A percentile compares a stretch with the other conserved stretches of the same genome.
Conservation (phyloP, 2,888 invertebrate genomes). For the Trissolcus brochymenae region DNA sequence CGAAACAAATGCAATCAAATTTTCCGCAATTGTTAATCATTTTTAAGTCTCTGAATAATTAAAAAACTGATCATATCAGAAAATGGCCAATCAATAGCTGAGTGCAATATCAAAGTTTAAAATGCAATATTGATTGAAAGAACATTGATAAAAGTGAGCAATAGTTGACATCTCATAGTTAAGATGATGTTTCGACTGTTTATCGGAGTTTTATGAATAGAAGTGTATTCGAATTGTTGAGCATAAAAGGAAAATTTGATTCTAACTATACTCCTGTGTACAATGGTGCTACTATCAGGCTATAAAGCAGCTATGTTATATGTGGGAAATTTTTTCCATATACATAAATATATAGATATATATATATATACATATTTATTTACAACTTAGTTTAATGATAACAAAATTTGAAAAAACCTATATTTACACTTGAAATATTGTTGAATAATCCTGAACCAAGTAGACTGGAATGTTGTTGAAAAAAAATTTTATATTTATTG, state of each 20-base stretch:
- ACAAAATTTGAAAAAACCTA: constrained; percentile 23
- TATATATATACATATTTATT: constrained; percentile 44
- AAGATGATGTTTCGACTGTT: constrained; percentile 24
- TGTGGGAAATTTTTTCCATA: constrained; percentile 48
- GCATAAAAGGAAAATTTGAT: constrained; percentile 38
- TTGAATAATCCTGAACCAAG: constrained; percentile 56
- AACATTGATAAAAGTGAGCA: constrained; percentile 22
- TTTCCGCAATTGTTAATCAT: constrained; percentile 7
- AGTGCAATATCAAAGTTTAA: constrained; percentile 39
- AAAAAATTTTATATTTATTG: constrained; percentile 62
- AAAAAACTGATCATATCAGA: constrained; percentile 1
- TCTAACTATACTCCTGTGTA: constrained; percentile 43
- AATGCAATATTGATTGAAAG: constrained; percentile 14
- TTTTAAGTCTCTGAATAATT: constrained; percentile 17
- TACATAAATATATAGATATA: constrained; percentile 21
- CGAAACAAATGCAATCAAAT: constrained; percentile 26
- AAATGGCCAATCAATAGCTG: constrained; percentile 9
- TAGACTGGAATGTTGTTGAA: constrained; percentile 63
- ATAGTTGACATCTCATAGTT: constrained; percentile 29
- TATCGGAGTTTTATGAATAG: constrained; percentile 24
- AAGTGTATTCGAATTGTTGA: constrained; percentile 34
- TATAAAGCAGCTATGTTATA: constrained; percentile 49
- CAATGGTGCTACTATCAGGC: constrained; percentile 52
- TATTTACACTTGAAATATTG: constrained; percentile 47
- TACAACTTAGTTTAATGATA: constrained; percentile 43